Base-by-base conservation (phyloP, 2,797 vertebrate species). In the Pteronotus mesoamericanus region DNA sequence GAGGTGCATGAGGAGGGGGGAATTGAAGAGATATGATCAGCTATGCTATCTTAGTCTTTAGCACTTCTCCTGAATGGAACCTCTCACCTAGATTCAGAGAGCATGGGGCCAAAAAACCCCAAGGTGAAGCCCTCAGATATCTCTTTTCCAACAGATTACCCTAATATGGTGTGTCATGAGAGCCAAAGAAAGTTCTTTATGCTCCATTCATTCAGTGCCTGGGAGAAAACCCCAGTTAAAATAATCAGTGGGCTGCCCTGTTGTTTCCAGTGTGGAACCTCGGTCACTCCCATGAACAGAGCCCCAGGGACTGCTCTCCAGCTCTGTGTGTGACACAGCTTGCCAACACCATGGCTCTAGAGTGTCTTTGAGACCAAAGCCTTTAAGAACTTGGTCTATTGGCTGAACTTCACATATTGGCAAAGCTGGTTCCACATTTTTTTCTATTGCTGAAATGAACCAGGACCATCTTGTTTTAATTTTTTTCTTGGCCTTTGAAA, bases 401-500 rank as follows among this genome's bases (percentile, higher is more conserved):
- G 68, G 51, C 34, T 75, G 79, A 86, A 53, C 32, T 24, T 71
- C 24, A 10, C 3, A 2, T 37, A 26, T 12, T 75, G 39, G 29
- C n/a, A 53, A 86, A 85, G n/a, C 6, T 68, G 37, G 32, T 69
- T 69, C 10, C 16, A 61, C 5, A 48, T 66, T 94, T 86, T 26
- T 26, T 59, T 19, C 9, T 86, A 3, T 42, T 3, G 12, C 44
- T 64, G 21, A n/a, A 79, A 37, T 59, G n/a, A 83, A 69, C 29
- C 46, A 51, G 75, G 18, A 59, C 71, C 5, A 2, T 83, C 46
- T 94, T n/a, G 69, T 94, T 91, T 86, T 74, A 64, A n/a, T 34
- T 89, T 61, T 61, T 69, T 89, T 46, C 68, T 75, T 71, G 94
- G 89, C 69, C 51, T 86, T 94, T 72, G 55, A 53, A 95, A 78